A percentile compares a stretch with the other conserved stretches of the same genome.
Evolutionary conservation across 2,113 vertebrate genomes (phyloP).

Genomic region (Xenopus laevis): DNA sequence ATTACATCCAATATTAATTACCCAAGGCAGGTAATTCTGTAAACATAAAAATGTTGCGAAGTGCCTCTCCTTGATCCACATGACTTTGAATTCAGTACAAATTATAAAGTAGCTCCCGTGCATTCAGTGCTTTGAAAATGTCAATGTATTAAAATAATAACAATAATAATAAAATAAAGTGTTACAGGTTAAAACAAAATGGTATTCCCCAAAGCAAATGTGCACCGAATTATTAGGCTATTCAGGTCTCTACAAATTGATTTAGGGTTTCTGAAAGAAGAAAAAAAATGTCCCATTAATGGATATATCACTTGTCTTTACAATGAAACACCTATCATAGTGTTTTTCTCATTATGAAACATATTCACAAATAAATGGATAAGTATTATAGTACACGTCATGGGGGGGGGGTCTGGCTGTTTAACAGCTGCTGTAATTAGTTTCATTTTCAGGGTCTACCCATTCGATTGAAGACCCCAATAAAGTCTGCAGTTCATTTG

Average conservation of each 20-base stretch:
- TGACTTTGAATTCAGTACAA: slow-evolving; percentile 63
- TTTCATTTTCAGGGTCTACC: slow-evolving; percentile 65
- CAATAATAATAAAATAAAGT: slow-evolving; percentile 51
- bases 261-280: slow-evolving; percentile 7
- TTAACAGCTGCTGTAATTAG: slow-evolving; percentile 66
- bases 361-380: slow-evolving; percentile 72
- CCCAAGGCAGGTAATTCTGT: slow-evolving; percentile 78
- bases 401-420: slow-evolving; percentile 48
- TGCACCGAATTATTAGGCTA: slow-evolving; percentile 68
- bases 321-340: slow-evolving; percentile 68
- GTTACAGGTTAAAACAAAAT: slow-evolving; percentile 75
- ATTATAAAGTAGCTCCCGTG: slow-evolving; percentile 57
- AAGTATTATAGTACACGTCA: slow-evolving; percentile 64
- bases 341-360: slow-evolving; percentile 78
- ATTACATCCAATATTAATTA: slow-evolving; percentile 80
- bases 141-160: slow-evolving; percentile 46
- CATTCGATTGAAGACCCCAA: slow-evolving; percentile 86
- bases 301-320: slow-evolving; percentile 59
- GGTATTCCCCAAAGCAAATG: slow-evolving; percentile 66
- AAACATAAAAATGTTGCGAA: slow-evolving; percentile 79
- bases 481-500: slow-evolving; percentile 80
- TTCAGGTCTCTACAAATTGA: slow-evolving; percentile 31
- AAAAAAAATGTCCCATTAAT: slow-evolving; percentile 11
- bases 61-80: slow-evolving; percentile 65
- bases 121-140: slow-evolving; percentile 68